phyloP scores from a whole-genome alignment of 2,888 invertebrate genomes.

The Phorcus lineatus region DNA sequence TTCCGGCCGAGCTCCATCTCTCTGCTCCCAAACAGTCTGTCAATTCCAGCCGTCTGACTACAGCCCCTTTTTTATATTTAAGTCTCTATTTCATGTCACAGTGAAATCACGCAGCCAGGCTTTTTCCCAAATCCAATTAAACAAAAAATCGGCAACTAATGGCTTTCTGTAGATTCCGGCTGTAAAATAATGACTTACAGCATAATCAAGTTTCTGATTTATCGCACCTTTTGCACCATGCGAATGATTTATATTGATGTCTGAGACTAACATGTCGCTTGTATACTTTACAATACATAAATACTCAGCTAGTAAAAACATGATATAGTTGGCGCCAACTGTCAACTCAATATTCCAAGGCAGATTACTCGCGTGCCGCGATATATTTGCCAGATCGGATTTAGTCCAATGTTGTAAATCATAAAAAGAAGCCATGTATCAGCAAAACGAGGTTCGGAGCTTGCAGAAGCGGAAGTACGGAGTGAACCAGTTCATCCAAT shows the following conservation, averaged over 20 bases:
- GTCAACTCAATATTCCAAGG: slow-evolving; percentile 5
- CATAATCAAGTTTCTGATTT: background rate
- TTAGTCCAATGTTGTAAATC: background rate
- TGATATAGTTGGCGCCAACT: slow-evolving; percentile 8
- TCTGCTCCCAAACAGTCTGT: too few relatives aligned
- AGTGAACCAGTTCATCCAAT: background rate
- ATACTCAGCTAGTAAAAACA: background rate
- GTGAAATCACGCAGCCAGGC: background rate
- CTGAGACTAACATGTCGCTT: slow-evolving; percentile 7
- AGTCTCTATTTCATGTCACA: background rate
- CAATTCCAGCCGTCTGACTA: too few relatives aligned
- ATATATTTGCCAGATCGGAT: background rate
- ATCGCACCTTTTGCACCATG: background rate
- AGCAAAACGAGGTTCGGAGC: background rate
- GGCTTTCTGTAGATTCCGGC: background rate
- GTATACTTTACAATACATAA: slow-evolving; percentile 15
- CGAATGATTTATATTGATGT: background rate
- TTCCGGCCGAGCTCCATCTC: too few relatives aligned
- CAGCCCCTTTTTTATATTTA: too few relatives aligned
- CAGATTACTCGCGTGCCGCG: background rate
- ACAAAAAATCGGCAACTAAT: slow-evolving; percentile 10
- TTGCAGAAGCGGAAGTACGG: background rate
- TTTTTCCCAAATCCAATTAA: slow-evolving; percentile 5
- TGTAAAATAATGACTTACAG: background rate
- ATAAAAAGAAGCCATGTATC: background rate